Evolutionary conservation across 2,888 invertebrate species (phyloP).

Genomic region (Drosophila melanocephala): DNA sequence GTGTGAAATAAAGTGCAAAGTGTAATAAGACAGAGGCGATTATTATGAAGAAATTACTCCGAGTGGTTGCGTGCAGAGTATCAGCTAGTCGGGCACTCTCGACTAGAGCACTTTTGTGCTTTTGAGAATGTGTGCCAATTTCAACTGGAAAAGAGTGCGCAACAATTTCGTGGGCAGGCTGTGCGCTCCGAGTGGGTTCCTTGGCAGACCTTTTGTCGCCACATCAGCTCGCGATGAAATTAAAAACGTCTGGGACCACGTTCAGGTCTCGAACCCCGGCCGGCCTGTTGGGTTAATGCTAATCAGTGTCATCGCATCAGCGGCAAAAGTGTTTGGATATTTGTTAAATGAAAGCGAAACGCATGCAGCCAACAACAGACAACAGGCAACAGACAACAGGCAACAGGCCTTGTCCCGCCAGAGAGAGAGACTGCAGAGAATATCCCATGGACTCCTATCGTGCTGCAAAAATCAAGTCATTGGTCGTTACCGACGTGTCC

Average conservation of each 20-base stretch:
- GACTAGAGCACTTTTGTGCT: not conserved
- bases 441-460: conserved; percentile 53
- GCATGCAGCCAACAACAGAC: conserved; percentile 48
- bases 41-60: not conserved
- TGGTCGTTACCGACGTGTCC: conserved; percentile 58
- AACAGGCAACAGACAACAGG: not conserved
- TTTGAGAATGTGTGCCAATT: conserved; percentile 38
- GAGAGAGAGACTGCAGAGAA: not conserved
- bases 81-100: not conserved
- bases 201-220: conserved; percentile 75
- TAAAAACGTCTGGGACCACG: conserved; percentile 40
- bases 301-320: conserved; percentile 77
- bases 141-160: conserved; percentile 3
- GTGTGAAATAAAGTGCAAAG: not conserved
- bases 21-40: not conserved
- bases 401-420: not conserved
- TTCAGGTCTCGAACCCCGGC: conserved; percentile 19
- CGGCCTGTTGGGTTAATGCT: conserved; percentile 51
- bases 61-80: not conserved
- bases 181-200: conserved; percentile 25
- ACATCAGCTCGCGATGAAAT: conserved; percentile 54
- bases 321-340: conserved; percentile 80
- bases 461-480: conserved; percentile 72
- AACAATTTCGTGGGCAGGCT: conserved; percentile 50
- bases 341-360: conserved; percentile 80